Evolutionary conservation across 2,888 invertebrate genomes (phyloP).

Genomic region (Apantesis nais): DNA sequence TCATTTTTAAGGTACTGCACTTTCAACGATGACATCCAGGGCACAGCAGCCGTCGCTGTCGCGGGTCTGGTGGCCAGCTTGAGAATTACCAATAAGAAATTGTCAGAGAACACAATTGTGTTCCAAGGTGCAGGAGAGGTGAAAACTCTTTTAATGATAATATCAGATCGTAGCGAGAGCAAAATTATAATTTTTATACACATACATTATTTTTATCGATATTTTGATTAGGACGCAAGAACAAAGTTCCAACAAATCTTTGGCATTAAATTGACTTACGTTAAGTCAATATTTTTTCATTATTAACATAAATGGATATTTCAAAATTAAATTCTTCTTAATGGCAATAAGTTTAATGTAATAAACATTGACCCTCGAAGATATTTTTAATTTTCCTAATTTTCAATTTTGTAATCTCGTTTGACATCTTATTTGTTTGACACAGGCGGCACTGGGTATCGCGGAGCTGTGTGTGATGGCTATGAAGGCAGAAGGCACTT

Average conservation of each 20-base stretch:
- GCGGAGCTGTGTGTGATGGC: conserved; percentile 96
- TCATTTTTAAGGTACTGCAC: conserved; percentile 88
- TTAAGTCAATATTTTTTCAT: no score
- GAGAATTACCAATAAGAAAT: conserved; percentile 91
- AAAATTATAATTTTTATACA: no score
- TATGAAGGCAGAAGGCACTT: conserved; percentile 94
- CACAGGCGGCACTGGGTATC: conserved; percentile 95
- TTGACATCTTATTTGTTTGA: not conserved
- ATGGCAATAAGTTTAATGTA: not conserved
- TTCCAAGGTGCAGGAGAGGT: conserved; percentile 99
- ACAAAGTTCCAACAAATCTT: no score
- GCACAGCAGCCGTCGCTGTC: conserved; percentile 98
- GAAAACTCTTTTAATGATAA: conserved; percentile 11
- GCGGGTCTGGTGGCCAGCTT: conserved; percentile 96
- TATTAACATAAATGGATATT: not conserved
- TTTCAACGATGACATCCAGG: conserved; percentile 99
- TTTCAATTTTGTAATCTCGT: not conserved
- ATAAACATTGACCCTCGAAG: not conserved
- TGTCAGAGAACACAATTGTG: conserved; percentile 94
- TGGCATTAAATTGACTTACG: no score
- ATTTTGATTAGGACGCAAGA: no score
- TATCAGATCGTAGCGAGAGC: no score
- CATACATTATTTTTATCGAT: not conserved
- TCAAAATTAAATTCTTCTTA: not conserved
- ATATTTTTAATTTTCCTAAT: no score